Evolutionary conservation across 2,888 invertebrate genomes (phyloP).

Genomic region (Myopa testacea): DNA sequence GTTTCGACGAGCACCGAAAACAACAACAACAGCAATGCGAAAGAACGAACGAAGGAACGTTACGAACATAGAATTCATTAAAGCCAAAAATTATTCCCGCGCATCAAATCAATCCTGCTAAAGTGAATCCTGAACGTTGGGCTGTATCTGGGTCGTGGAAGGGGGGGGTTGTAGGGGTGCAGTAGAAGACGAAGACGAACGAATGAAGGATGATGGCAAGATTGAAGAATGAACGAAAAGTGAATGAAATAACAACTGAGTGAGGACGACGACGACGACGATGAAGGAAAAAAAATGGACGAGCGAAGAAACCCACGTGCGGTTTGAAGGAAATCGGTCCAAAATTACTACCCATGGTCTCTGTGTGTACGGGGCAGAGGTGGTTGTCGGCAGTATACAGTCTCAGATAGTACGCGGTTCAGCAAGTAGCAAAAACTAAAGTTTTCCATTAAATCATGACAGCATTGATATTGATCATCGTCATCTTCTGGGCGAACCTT

Average conservation of each 20-base stretch:
- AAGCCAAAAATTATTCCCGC: conserved; percentile 34
- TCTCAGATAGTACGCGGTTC: neutral
- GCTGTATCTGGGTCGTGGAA: neutral
- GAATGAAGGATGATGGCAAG: neutral
- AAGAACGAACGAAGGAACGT: neutral
- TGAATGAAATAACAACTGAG: neutral
- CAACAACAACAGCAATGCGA: neutral
- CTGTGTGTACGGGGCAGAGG: neutral
- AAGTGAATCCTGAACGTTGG: too few species aligned
- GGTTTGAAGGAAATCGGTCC: neutral
- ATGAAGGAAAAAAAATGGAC: neutral
- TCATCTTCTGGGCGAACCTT: conserved; percentile 15
- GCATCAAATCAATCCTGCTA: conserved; percentile 32
- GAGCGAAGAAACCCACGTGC: neutral
- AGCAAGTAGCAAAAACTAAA: conserved; percentile 33
- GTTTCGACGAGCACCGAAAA: neutral
- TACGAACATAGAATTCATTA: conserved; percentile 9
- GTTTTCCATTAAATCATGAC: conserved; percentile 46
- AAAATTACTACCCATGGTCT: neutral
- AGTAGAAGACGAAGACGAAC: neutral
- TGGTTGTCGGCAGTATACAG: neutral
- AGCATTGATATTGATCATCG: conserved; percentile 42
- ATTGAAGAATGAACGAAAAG: neutral
- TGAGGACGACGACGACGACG: neutral
- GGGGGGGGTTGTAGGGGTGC: too few species aligned